Percentiles rank a stretch among this genome's conserved stretches.
Evolutionary conservation across 2,113 vertebrate species (phyloP).

Genomic region (Cepphus grylle): DNA sequence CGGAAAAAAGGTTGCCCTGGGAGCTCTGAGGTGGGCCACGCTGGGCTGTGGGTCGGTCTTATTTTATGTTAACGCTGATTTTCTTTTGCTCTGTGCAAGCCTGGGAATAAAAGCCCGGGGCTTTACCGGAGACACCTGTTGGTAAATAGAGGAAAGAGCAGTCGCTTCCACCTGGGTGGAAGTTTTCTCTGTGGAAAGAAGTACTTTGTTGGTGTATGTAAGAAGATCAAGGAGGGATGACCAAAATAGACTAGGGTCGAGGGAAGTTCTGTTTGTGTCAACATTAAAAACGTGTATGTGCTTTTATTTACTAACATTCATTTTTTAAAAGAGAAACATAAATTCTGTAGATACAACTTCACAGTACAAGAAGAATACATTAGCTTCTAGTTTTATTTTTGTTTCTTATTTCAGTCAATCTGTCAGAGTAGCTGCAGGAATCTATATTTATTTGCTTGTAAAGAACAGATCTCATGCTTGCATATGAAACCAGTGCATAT

Average conservation of each 20-base stretch:
- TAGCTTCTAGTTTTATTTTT: neutral
- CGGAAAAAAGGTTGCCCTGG: fast-evolving
- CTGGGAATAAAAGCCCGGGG: neutral
- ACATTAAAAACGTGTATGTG: fast-evolving
- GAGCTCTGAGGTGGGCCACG: fast-evolving
- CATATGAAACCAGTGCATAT: neutral
- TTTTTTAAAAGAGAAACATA: fast-evolving
- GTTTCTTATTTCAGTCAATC: fast-evolving
- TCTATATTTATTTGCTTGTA: neutral
- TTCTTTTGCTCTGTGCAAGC: fast-evolving
- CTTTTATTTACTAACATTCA: fast-evolving
- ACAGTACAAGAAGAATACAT: fast-evolving
- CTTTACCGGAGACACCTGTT: neutral
- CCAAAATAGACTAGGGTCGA: too few species aligned
- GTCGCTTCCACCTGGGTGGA: fast-evolving
- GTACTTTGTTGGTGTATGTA: fast-evolving
- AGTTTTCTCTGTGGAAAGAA: neutral
- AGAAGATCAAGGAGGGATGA: neutral
- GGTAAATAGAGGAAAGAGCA: neutral
- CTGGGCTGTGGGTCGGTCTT: neutral
- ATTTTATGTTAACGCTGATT: fast-evolving
- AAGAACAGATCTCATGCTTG: neutral
- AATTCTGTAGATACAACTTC: neutral
- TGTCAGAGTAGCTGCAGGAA: neutral
- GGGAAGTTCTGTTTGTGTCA: neutral